Evolutionary conservation across 2,888 invertebrate species (phyloP).

Genomic region (Dinocampus coccinellae): DNA sequence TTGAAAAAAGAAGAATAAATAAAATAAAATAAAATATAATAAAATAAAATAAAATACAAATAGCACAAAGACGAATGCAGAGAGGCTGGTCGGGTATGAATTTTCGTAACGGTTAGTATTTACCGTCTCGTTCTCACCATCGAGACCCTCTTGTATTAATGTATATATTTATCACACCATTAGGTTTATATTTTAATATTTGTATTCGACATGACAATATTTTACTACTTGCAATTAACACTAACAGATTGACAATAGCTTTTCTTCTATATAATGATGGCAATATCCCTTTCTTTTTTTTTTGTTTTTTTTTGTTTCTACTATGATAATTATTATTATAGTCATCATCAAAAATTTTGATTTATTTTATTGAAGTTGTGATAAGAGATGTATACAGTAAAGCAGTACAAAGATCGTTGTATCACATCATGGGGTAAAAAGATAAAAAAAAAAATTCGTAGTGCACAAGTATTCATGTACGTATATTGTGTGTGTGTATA

Average conservation of each 20-base stretch:
- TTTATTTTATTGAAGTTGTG: background rate
- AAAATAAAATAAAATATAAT: background rate
- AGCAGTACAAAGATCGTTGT: background rate
- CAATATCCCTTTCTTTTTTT: background rate
- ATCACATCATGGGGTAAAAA: background rate
- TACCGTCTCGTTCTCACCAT: slow-evolving; percentile 20
- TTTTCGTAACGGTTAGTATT: slow-evolving; percentile 39
- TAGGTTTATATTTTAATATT: background rate
- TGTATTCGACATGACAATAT: background rate
- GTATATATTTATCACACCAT: background rate
- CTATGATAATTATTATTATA: background rate
- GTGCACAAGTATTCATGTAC: background rate
- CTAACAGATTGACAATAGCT: too few species aligned
- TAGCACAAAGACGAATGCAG: slow-evolving; percentile 11
- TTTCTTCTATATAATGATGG: background rate
- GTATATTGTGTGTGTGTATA: background rate
- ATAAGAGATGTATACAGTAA: background rate
- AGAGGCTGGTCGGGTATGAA: slow-evolving; percentile 28
- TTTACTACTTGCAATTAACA: background rate
- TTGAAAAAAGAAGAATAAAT: background rate
- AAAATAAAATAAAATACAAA: too few species aligned
- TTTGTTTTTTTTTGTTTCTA: background rate
- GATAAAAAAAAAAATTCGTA: too few species aligned
- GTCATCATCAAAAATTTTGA: background rate
- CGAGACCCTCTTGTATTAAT: slow-evolving; percentile 15